Evolutionary conservation across 2,113 vertebrate species (phyloP), one percentile per base, ranked within the genome.

Genomic region (Grantiella picta): DNA sequence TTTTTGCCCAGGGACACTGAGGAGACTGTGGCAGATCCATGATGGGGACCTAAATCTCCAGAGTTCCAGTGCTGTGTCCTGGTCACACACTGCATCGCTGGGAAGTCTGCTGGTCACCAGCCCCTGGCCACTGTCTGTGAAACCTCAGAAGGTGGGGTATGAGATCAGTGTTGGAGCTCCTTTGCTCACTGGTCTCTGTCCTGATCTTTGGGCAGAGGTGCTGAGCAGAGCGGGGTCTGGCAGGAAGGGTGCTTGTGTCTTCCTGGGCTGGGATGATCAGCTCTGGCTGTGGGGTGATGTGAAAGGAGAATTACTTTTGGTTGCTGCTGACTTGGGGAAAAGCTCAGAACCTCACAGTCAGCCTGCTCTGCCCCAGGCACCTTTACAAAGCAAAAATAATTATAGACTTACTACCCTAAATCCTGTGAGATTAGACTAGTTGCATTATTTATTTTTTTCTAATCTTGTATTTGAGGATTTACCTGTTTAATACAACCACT

Each of bases 381-480:
- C 64, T 92, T 94, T 86, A 91, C 0, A 1, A 92, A 89, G 82
- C 44, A 86, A 89, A 95, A 93, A 82, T 86, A 86, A 92, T 95
- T 96, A 78, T 23, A 86, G 61, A 50, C 15, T 90, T 92, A 84
- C 40, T 89, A 82, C 22, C 15, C 49, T 92, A 94, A 96, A 90
- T 89, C 86, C 76, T 64, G 29, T 80, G 79, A 80, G 84, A 92
- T 92, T 86, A 93, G 54, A 71, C 75, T 59, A 45, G 57, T 47
- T 92, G 42, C 17, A 53, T 68, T 84, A 28, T 77, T 60, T 77
- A 64, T 72, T 49, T 63, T 70, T 61, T 42, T 11, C 25, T 93
- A 73, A 79, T 87, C 73, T 57, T 50, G 11, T 76, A 50, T 69
- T 94, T 95, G 82, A 96, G 47, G 72, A 90, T 95, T 95, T 96